Base-by-base conservation (phyloP, 2,113 vertebrate species). In the Phylloscopus trochiloides region DNA sequence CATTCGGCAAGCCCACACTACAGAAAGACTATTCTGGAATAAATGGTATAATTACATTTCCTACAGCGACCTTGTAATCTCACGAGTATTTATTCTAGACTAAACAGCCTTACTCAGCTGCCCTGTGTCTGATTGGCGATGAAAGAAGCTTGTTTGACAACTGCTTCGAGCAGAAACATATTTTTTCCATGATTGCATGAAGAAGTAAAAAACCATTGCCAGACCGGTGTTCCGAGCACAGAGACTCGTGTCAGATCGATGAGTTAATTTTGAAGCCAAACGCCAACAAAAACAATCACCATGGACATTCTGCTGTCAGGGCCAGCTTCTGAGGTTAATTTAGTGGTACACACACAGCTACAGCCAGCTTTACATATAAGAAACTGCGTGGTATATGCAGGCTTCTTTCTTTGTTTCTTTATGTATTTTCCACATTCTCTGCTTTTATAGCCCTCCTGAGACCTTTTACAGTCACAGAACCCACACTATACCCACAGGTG, bases 71-170 rank as follows among this genome's bases (percentile, higher is more conserved):
- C 97, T 98, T 96, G 96, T 97, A 98, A 98, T 98, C 99, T 98
- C 98, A 80, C 43, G 98, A 99, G 98, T 97, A 97, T 98, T 98
- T 97, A 97, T 97, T 97, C 98, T 98, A 99, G 99, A 99, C 99
- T 99, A 99, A 99, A 99, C 99, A 99, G 97, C 98, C 97, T 97
- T 86, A 94, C 98, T 99, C 98, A 99, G 98, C 99, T 99, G 98
- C 97, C 98, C 97, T 97, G 97, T 97, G 98, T 99, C 98, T 98
- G 98, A 98, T 90, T 97, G 96, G 92, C 97, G 97, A 98, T 98
- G 98, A 99, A 98, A 99, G 99, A 99, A 97, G 97, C 96, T 98
- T 98, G 98, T 98, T 98, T 98, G 98, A 98, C 98, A 98, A 98
- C 98, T 98, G 98, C 97, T 98, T 95, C 95, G 86, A 98, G 97